Evolutionary conservation across 2,797 vertebrate genomes (phyloP).

Genomic region (Esox lucius): DNA sequence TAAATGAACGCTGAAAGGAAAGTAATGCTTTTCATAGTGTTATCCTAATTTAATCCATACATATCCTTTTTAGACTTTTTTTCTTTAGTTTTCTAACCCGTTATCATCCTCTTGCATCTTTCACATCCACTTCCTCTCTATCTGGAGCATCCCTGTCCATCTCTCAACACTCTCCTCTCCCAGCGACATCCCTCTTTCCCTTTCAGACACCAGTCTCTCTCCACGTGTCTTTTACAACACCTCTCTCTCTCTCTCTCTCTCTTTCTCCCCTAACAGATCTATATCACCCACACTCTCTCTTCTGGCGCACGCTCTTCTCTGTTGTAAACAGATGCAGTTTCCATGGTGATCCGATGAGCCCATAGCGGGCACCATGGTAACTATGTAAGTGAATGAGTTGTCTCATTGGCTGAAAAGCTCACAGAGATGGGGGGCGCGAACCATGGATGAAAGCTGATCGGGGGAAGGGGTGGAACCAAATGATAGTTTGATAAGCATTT

Average conservation of each 20-base stretch:
- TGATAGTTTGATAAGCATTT: constrained; percentile 66
- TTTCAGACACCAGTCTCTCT: constrained; percentile 2
- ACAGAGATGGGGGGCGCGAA: constrained; percentile 55
- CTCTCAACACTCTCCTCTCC: constrained; percentile 1
- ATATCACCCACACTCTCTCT: constrained; percentile 24
- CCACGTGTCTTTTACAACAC: neutral
- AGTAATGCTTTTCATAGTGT: neutral
- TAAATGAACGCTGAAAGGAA: neutral
- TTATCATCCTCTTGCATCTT: neutral
- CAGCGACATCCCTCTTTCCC: neutral
- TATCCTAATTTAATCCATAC: neutral
- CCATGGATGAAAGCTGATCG: constrained; percentile 50
- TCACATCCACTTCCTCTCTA: neutral
- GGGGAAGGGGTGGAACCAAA: constrained; percentile 52
- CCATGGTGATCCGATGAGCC: constrained; percentile 76
- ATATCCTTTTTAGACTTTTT: neutral
- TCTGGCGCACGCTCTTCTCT: constrained; percentile 50
- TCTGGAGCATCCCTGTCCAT: neutral
- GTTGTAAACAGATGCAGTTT: constrained; percentile 88
- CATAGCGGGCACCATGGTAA: constrained; percentile 80
- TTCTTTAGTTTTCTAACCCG: neutral
- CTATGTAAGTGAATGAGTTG: constrained; percentile 61
- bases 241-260: neutral
- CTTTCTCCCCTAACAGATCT: constrained; percentile 22
- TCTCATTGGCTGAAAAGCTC: constrained; percentile 66